A percentile compares a stretch with the other conserved stretches of the same genome.
Conservation (phyloP, 2,113 vertebrate genomes). For the Xyliphius kryptos region DNA sequence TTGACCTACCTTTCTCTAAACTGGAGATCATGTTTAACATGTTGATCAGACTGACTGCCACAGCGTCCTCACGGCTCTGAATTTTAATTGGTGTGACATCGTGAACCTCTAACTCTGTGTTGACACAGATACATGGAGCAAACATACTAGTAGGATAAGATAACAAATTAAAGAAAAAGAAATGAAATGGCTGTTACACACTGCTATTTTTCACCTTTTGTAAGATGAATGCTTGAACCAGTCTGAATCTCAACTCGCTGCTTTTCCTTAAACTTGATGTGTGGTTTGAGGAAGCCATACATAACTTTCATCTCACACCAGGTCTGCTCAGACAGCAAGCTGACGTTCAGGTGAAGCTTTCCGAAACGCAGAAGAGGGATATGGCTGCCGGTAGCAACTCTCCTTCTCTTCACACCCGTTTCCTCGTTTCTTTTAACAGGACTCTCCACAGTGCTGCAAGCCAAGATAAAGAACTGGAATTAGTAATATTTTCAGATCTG, state of each 20-base stretch:
- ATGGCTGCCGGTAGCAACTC: too few species aligned
- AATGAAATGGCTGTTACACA: background rate
- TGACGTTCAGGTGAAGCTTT: slow-evolving; percentile 58
- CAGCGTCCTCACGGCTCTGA: slow-evolving; percentile 54
- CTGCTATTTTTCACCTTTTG: slow-evolving; percentile 50
- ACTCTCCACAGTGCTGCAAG: too few species aligned
- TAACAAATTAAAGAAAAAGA: too few species aligned
- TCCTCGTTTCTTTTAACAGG: too few species aligned
- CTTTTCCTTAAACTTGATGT: slow-evolving; percentile 33
- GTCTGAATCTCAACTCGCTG: slow-evolving; percentile 47
- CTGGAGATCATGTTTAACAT: slow-evolving; percentile 54
- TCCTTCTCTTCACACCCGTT: too few species aligned
- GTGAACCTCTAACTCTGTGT: slow-evolving; percentile 63
- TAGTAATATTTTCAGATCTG: too few species aligned
- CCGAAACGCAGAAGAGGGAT: slow-evolving; percentile 55
- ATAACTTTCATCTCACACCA: slow-evolving; percentile 69
- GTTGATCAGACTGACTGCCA: slow-evolving; percentile 64
- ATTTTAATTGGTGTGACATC: slow-evolving; percentile 50
- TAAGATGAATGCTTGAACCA: slow-evolving; percentile 62
- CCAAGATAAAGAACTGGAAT: too few species aligned
- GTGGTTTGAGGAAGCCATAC: slow-evolving; percentile 54
- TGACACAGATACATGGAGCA: too few species aligned
- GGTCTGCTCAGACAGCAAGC: slow-evolving; percentile 57
- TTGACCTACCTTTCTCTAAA: slow-evolving; percentile 61
- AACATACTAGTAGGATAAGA: too few species aligned